Evolutionary conservation across 2,797 vertebrate genomes (phyloP), one percentile per base, ranked within the genome.

Genomic region (Gastrophryne carolinensis): DNA sequence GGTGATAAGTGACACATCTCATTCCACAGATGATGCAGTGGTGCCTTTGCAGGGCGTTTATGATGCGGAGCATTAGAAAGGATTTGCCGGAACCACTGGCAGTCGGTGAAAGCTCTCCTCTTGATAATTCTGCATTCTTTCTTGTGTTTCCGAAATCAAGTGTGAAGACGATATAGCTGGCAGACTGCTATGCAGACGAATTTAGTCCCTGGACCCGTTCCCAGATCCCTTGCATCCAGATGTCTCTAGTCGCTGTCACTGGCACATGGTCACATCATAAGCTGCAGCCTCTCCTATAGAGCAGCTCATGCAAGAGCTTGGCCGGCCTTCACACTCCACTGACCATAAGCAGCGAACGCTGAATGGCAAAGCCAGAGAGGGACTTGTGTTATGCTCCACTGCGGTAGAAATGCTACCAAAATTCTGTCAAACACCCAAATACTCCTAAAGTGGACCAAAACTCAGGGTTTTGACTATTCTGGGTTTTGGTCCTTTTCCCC

Each of bases 161-260:
- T 68, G 54, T 68, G 44, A 67, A 60, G 19, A 29, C 10, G 44
- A 52, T 47, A 27, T 19, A 62, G 60, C 13, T 54, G 41, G 27
- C 60, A 65, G 56, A 72, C 60, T 66, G 52, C 75, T 57, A 71
- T 62, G 68, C 72, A 78, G 75, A 60, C 75, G 67, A 78, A 78
- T 78, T 65, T 71, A 41, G 21, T 78, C 50, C 30, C 61, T 78
- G 75, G 68, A 72, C 52, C 13, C 34, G 21, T 72, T 72, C 75
- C 75, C 75, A 78, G 68, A 78, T 62, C 54, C 68, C 75, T 65
- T 78, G 67, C 50, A 58, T 71, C 68, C 75, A 78, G 75, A 64
- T 78, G 75, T 78, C 73, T 62, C 65, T 63, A 60, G 73, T 76
- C 67, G 64, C 37, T 65, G 67, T 65, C 68, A 72, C 68, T 58